phyloP scores from a whole-genome alignment of 2,888 invertebrate genomes.

The Zygothrica quintamaculata region DNA sequence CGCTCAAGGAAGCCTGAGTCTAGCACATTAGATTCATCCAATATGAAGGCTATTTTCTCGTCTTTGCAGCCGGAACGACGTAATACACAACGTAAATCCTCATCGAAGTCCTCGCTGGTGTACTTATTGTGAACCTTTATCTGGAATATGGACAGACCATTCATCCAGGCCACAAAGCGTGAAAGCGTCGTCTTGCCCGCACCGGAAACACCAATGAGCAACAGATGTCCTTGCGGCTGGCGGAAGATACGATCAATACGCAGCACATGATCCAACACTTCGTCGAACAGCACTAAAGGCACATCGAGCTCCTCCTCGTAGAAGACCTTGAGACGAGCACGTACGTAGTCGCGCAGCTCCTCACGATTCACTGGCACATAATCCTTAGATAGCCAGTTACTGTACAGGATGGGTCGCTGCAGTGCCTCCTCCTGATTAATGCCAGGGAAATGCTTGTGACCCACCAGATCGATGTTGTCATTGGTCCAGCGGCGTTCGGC shows the following conservation, averaged over 20 bases:
- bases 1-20: conserved; percentile 99
- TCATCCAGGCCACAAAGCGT: conserved; percentile 99
- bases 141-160: conserved; percentile 99
- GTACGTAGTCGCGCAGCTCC: conserved; percentile 97
- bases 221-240: conserved; percentile 98
- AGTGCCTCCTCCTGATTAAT: conserved; percentile 93
- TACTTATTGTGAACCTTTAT: conserved; percentile 99
- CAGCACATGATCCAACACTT: conserved; percentile 99
- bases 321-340: conserved; percentile 98
- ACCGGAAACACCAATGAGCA: conserved; percentile 99
- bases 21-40: conserved; percentile 99
- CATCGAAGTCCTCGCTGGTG: conserved; percentile 99
- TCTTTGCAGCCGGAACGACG: conserved; percentile 95
- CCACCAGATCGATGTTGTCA: conserved; percentile 97
- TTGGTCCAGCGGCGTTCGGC: conserved; percentile 98
- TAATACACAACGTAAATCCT: conserved; percentile 95
- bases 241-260: conserved; percentile 99
- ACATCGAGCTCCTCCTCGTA: conserved; percentile 99
- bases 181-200: conserved; percentile 99
- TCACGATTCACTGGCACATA: conserved; percentile 98
- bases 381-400: conserved; percentile 99
- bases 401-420: conserved; percentile 97
- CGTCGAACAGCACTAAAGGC: conserved; percentile 98
- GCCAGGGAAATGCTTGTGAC: conserved; percentile 96
- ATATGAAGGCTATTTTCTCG: conserved; percentile 99